Conservation (phyloP, 1,140 invertebrate species). For the Marisa cornuarietis region DNA sequence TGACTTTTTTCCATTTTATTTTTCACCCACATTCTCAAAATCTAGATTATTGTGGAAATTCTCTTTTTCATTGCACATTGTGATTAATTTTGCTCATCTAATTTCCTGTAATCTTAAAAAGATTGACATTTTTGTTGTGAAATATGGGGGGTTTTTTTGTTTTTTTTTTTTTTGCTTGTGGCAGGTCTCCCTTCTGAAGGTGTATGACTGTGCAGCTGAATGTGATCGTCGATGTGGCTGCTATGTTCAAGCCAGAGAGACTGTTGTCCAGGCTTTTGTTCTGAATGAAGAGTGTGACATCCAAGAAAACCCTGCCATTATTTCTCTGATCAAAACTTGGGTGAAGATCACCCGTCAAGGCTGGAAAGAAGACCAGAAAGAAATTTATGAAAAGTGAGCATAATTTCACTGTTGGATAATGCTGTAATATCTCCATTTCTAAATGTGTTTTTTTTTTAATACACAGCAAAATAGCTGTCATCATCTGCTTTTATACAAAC, state of each 20-base stretch:
- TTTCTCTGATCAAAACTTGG: conserved; percentile 16
- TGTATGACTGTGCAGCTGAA: conserved; percentile 30
- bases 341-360: conserved; percentile 19
- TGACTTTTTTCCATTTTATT: no score
- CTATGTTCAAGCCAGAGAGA: conserved; percentile 22
- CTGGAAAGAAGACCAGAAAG: conserved; percentile 12
- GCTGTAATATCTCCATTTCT: no score
- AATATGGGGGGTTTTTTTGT: background rate
- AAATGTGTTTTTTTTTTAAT: no score
- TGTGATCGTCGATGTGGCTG: conserved; percentile 20
- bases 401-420: no score
- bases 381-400: background rate
- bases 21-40: no score
- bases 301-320: background rate
- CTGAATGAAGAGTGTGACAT: background rate
- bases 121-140: background rate
- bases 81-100: no score
- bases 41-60: no score
- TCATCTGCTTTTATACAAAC: no score
- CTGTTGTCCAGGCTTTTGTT: conserved; percentile 10
- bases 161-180: conserved; percentile 6
- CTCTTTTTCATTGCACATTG: no score
- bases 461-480: no score
- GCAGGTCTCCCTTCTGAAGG: conserved; percentile 24
- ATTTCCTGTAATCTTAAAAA: no score